phyloP scores from a whole-genome alignment of 2,888 invertebrate genomes.

The Leptothorax acervorum region DNA sequence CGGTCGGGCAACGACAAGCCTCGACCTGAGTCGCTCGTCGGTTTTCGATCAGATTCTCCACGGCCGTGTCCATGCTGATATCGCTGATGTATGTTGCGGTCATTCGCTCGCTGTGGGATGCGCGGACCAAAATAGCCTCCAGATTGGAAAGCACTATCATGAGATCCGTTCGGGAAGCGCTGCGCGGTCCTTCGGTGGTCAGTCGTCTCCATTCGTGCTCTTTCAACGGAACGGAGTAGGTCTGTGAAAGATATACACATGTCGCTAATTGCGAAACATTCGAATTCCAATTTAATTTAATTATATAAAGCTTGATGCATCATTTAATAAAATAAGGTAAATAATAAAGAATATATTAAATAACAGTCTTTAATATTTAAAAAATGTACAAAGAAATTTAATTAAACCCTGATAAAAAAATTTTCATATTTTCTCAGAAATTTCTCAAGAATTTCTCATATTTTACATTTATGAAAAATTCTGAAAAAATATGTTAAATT shows the following conservation, averaged over 20 bases:
- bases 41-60: slow-evolving; percentile 88
- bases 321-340: neutral
- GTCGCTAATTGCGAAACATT: slow-evolving; percentile 13
- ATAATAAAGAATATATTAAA: neutral
- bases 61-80: slow-evolving; percentile 94
- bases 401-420: neutral
- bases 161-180: slow-evolving; percentile 92
- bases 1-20: slow-evolving; percentile 93
- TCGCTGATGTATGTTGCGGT: slow-evolving; percentile 92
- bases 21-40: slow-evolving; percentile 92
- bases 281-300: neutral
- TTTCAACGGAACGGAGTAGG: slow-evolving; percentile 88
- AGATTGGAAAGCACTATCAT: slow-evolving; percentile 94
- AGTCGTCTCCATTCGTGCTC: slow-evolving; percentile 90
- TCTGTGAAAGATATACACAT: slow-evolving; percentile 83
- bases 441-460: no score
- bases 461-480: no score
- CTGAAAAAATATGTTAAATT: no score
- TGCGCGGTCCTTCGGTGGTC: slow-evolving; percentile 86
- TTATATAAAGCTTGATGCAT: neutral
- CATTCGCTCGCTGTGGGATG: slow-evolving; percentile 89
- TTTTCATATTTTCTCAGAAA: no score
- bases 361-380: neutral
- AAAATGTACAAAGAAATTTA: neutral
- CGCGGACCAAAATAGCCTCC: slow-evolving; percentile 93